Evolutionary conservation across 2,797 vertebrate species (phyloP).

Genomic region (Telmatherina bonti): DNA sequence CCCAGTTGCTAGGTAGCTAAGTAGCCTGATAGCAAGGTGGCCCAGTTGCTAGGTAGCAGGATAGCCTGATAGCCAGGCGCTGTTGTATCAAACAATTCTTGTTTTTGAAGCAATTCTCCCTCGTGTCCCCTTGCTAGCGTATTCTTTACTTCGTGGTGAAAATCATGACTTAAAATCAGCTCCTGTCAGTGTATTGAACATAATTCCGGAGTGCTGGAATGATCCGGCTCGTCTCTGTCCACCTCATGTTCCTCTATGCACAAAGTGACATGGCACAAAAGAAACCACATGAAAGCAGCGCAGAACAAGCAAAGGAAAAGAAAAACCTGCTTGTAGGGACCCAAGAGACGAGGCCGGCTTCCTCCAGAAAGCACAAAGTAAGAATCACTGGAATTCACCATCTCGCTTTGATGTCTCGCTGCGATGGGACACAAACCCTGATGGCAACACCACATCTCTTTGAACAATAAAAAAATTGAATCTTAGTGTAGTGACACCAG

Average conservation of each 20-base stretch:
- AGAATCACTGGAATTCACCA: slow-evolving; percentile 58
- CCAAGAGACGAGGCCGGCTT: slow-evolving; percentile 44
- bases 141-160: too few relatives aligned
- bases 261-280: slow-evolving; percentile 1
- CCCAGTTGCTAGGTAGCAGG: too few relatives aligned
- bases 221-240: neutral
- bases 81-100: too few relatives aligned
- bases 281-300: slow-evolving; percentile 19
- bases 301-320: slow-evolving; percentile 15
- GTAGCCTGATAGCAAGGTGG: too few relatives aligned
- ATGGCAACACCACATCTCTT: slow-evolving; percentile 73
- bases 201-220: too few relatives aligned
- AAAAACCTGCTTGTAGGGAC: neutral
- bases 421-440: slow-evolving; percentile 77
- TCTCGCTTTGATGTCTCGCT: slow-evolving; percentile 74
- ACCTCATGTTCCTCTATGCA: neutral
- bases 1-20: too few relatives aligned
- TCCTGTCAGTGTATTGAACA: neutral
- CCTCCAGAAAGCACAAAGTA: slow-evolving; percentile 49
- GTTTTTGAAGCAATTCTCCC: too few relatives aligned
- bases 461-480: slow-evolving; percentile 75
- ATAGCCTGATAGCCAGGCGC: too few relatives aligned
- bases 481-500: slow-evolving; percentile 62
- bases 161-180: neutral
- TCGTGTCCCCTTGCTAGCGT: too few relatives aligned